These are phyloP conservation scores for Drosophila ambigua DNA, from an alignment of 1,140 invertebrate species.

Conservation along the genomic window DNA sequence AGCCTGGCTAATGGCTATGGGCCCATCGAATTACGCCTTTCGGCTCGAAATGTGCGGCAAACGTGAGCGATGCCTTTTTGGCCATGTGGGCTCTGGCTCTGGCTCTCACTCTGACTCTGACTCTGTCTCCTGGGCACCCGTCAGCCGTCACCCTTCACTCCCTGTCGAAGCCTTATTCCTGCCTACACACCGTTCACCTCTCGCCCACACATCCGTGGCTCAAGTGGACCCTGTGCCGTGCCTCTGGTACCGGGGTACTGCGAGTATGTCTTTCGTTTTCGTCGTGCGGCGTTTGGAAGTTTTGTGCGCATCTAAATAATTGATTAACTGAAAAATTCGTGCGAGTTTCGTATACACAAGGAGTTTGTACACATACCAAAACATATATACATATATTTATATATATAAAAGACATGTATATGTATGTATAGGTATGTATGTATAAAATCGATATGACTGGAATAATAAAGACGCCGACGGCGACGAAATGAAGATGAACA, in stretches of 20 bases:
- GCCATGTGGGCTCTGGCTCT: constrained; percentile 24
- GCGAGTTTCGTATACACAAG: constrained; percentile 55
- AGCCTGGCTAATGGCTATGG: neutral
- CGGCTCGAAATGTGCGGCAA: constrained; percentile 40
- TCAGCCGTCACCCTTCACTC: neutral
- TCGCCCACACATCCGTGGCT: too few species aligned
- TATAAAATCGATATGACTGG: constrained; percentile 72
- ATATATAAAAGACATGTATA: constrained; percentile 17
- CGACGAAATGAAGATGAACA: constrained; percentile 41
- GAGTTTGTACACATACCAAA: constrained; percentile 26
- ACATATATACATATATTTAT: constrained; percentile 9
- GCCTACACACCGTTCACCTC: too few species aligned
- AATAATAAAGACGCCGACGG: constrained; percentile 51
- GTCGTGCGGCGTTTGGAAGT: constrained; percentile 66
- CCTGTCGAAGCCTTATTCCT: neutral
- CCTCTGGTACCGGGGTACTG: too few species aligned
- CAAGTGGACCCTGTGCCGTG: too few species aligned
- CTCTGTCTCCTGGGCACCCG: neutral
- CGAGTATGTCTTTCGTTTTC: constrained; percentile 36
- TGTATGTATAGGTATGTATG: constrained; percentile 10
- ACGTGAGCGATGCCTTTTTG: constrained; percentile 32
- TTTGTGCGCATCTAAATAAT: constrained; percentile 82
- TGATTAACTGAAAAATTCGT: constrained; percentile 77
- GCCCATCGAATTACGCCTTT: constrained; percentile 42
- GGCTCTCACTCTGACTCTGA: too few species aligned